Percentiles rank a stretch among this genome's conserved stretches.
phyloP scores from a whole-genome alignment of 2,113 vertebrate species.

The Psittacus erithacus region DNA sequence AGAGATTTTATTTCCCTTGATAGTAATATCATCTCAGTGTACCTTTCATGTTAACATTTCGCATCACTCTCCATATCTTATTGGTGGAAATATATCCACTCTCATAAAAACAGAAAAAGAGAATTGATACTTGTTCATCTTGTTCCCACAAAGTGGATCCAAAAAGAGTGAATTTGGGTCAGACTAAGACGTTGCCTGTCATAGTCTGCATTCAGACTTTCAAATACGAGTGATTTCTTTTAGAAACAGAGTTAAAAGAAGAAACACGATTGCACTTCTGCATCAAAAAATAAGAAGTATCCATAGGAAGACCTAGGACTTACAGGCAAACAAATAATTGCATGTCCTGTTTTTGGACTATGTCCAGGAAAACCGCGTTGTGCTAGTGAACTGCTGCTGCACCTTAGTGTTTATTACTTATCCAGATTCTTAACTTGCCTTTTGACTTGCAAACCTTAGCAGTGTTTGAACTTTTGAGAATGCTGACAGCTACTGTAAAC shows the following conservation, averaged over 20 bases:
- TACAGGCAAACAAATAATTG: not conserved
- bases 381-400: not conserved
- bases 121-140: constrained; percentile 27
- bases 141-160: not conserved
- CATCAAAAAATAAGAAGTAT: not conserved
- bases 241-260: not conserved
- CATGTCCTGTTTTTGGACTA: not conserved
- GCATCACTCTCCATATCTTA: not conserved
- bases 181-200: not conserved
- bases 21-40: constrained; percentile 21
- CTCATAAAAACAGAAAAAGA: constrained; percentile 11
- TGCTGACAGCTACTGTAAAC: not conserved
- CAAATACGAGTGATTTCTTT: not conserved
- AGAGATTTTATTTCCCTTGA: constrained; percentile 53
- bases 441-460: not conserved
- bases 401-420: not conserved
- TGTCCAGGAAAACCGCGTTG: not conserved
- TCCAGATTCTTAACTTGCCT: not conserved
- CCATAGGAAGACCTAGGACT: not conserved
- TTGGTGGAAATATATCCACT: not conserved
- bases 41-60: constrained; percentile 50
- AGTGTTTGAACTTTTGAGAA: not conserved
- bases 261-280: not conserved
- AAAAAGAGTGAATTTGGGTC: constrained; percentile 22
- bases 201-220: not conserved